phyloP scores from a whole-genome alignment of 2,888 invertebrate species.

The Timandra comae region DNA sequence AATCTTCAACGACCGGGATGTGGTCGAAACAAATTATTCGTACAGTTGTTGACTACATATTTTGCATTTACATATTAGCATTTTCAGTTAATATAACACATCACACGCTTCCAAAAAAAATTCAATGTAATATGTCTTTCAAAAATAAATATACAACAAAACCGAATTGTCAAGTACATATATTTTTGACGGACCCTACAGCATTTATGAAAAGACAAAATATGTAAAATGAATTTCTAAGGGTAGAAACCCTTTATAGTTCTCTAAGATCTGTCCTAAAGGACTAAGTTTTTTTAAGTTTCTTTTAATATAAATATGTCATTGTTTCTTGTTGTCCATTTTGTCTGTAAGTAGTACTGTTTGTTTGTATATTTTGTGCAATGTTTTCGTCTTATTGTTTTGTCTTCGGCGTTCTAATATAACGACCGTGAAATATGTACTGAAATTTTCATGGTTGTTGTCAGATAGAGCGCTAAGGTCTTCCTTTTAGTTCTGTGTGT shows the following conservation, averaged over 20 bases:
- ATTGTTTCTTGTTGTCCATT: constrained; percentile 19
- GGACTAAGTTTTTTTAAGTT: constrained; percentile 13
- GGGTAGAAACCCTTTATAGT: constrained; percentile 1
- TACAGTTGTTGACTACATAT: too few species aligned
- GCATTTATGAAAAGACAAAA: constrained; percentile 19
- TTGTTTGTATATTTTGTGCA: constrained; percentile 52
- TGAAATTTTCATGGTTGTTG: too few species aligned
- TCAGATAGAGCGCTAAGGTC: constrained; percentile 7
- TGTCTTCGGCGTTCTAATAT: too few species aligned
- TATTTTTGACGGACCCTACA: constrained; percentile 7
- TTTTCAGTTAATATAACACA: too few species aligned
- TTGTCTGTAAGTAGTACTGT: constrained; percentile 25
- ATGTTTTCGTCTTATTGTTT: constrained; percentile 22
- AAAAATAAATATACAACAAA: background rate
- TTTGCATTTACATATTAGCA: too few species aligned
- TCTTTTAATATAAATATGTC: constrained; percentile 4
- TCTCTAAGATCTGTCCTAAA: too few species aligned
- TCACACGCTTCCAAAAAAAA: too few species aligned
- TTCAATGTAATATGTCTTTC: background rate
- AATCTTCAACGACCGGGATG: too few species aligned
- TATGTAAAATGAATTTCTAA: constrained; percentile 10
- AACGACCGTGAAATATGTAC: too few species aligned
- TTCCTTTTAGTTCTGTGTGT: constrained; percentile 26
- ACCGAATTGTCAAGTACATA: too few species aligned
- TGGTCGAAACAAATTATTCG: too few species aligned